Base-by-base conservation (phyloP, 2,797 vertebrate genomes). In the Gouania willdenowi region DNA sequence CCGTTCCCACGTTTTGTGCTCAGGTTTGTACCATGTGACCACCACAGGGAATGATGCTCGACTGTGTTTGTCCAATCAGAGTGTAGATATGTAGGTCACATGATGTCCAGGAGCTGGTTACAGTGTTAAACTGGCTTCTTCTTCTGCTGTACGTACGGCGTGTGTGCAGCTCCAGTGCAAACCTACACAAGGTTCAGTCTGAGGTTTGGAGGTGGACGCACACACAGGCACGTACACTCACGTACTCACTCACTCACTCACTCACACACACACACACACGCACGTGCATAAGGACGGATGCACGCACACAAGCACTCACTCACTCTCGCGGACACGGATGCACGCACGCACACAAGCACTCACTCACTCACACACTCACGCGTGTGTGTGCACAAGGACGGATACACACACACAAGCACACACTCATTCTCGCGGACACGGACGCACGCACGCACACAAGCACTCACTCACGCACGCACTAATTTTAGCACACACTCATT, bases 121-220 rank as follows among this genome's bases (percentile, higher is more conserved):
- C 84, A 85, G 84, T 85, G 81, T 82, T 60, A 69, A 81, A 74
- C 72, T 66, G 50, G 55, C 43, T 68, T 56, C 30, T 41, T 57
- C 43, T 43, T 60, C 10, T 43, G 51, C 49, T 46, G 18, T 25
- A 4, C 15, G 12, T 34, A 25, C 13, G 46, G 52, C 41, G 34
- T 47, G 19, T 13, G 30, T 53, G 39, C 27, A 33, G 31, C 46
- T 77, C 79, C 84, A 86, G 84, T 86, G 84, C 51, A 75, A 79
- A 69, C 40, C 80, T 82, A 86, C 81, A 66, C 39, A 73, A 39
- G 47, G 53, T 60, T 58, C 20, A 51, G 63, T 66, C 63, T 65
- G 18, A 43, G 40, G 56, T 45, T 22, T n/a, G 25, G 47, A 15
- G n/a, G 18, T 50, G 6, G 14, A 34, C 19, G 30, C 31, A 20